Evolutionary conservation across 1,140 invertebrate species (phyloP), one percentile per base, ranked within the genome.

Genomic region (Diachasmimorpha longicaudata): DNA sequence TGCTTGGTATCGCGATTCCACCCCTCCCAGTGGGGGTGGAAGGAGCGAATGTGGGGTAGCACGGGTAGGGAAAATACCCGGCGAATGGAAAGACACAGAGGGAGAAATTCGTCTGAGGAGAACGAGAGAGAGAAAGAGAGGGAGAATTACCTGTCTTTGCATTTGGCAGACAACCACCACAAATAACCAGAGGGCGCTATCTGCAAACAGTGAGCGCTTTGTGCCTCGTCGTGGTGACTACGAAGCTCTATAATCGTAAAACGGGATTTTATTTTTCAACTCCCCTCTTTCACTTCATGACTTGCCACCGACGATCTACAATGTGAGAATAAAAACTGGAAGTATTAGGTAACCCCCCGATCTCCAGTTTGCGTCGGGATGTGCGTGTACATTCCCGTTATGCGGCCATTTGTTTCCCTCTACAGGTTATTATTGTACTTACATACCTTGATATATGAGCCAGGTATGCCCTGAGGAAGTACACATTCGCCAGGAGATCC

Each of bases 241-340:
- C 77, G 78, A n/a, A 72, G 77, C 77, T 79, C 78, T 77, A 77
- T 81, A 80, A 81, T 81, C 79, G 74, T 77, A 76, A 80, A 81
- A 67, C 76, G 74, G 74, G 78, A 52, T 81, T 77, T 76, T 78
- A 76, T 79, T 78, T 80, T 69, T 63, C 74, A n/a, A 19, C 11
- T 19, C 37, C 55, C 55, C 13, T 14, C 67, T 77, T 37, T 37
- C n/a, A 42, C 69, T 46, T 46, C 44, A 14, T n/a, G 44, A 46
- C n/a, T 46, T 9, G 44, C 9, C 44, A 4, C 44, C 44, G 11
- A 3, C 44, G n/a, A 14, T 46, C 11, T 46, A n/a, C 44, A 46
- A 46, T 46, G 44, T n/a, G 10, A 46, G 9, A 58, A 58, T 58
- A 58, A 58, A 58, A 58, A 16, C 52, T 16, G 37, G 39, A 19